These are phyloP conservation scores for Luscinia luscinia DNA, from an alignment of 2,797 vertebrate genomes.

Conservation along the genomic window DNA sequence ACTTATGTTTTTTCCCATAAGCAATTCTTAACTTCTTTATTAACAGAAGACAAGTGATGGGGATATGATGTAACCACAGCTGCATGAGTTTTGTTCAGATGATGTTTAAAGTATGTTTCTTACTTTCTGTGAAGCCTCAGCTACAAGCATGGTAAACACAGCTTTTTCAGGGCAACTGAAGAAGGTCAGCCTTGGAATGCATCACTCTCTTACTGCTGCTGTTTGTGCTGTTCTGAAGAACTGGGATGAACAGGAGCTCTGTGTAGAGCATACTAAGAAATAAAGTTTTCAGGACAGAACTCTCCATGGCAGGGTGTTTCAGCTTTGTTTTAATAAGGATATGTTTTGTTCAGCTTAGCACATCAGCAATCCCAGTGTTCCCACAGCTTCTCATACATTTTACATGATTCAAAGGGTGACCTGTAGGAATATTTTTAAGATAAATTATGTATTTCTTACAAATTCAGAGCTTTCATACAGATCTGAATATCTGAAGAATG, in stretches of 20 bases:
- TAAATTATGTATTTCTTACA: neutral
- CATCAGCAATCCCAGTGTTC: neutral
- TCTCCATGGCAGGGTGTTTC: neutral
- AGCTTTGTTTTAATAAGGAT: neutral
- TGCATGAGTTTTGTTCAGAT: neutral
- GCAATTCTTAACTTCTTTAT: neutral
- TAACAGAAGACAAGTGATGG: neutral
- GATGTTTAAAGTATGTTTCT: neutral
- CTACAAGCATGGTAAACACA: neutral
- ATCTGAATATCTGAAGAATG: neutral
- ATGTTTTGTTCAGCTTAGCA: neutral
- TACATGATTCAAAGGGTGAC: neutral
- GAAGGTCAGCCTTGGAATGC: neutral
- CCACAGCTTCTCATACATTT: neutral
- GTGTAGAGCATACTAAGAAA: neutral
- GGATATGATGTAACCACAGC: neutral
- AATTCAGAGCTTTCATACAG: neutral
- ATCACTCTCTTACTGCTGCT: neutral
- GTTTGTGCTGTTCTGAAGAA: neutral
- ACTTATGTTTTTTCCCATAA: neutral
- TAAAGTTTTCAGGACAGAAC: neutral
- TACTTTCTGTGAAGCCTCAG: neutral
- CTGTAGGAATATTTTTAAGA: neutral
- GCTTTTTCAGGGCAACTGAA: neutral
- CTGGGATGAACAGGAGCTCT: neutral